Percentiles rank a stretch among this genome's conserved stretches.
These are phyloP conservation scores for Iselma pallidipennis DNA, from an alignment of 2,888 invertebrate species.

Conservation along the genomic window DNA sequence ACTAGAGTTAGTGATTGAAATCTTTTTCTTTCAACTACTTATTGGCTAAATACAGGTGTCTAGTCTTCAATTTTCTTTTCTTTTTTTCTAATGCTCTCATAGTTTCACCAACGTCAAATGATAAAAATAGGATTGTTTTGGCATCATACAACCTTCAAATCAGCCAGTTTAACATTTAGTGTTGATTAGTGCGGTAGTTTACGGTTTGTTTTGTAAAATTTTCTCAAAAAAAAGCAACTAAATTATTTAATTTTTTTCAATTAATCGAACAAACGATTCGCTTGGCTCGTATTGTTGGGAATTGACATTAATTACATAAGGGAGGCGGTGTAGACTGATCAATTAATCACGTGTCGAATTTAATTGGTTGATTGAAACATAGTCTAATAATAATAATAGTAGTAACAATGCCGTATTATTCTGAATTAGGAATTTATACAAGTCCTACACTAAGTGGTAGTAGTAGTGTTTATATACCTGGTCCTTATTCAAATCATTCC, in stretches of 20 bases:
- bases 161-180: constrained; percentile 45
- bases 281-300: constrained; percentile 10
- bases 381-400: neutral
- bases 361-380: constrained; percentile 22
- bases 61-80: neutral
- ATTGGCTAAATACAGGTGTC: constrained; percentile 1
- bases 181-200: constrained; percentile 40
- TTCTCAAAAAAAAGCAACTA: constrained; percentile 12
- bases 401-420: constrained; percentile 67
- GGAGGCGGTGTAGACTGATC: constrained; percentile 5
- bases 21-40: neutral
- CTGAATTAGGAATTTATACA: constrained; percentile 62
- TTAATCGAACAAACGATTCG: constrained; percentile 19
- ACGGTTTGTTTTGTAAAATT: constrained; percentile 2
- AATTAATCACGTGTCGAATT: constrained; percentile 29
- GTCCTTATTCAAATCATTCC: constrained; percentile 62
- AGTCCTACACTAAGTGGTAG: constrained; percentile 60
- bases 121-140: constrained; percentile 52
- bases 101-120: constrained; percentile 39
- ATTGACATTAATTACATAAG: constrained; percentile 4
- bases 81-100: neutral
- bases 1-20: neutral
- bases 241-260: constrained; percentile 22
- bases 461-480: constrained; percentile 58
- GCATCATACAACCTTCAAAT: constrained; percentile 42